Evolutionary conservation across 1,140 invertebrate species (phyloP).

Genomic region (Neuroterus valhalla): DNA sequence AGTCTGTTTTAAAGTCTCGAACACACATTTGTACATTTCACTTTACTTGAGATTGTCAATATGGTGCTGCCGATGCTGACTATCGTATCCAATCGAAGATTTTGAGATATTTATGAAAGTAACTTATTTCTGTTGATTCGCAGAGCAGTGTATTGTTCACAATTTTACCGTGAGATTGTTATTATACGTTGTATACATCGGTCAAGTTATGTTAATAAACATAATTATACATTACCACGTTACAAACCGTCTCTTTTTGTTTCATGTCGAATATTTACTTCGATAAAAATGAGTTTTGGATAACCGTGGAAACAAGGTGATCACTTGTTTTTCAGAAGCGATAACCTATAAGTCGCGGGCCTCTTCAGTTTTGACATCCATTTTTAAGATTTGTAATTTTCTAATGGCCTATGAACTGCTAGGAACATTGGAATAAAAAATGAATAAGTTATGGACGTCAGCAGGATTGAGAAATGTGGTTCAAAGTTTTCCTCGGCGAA

Average conservation of each 20-base stretch:
- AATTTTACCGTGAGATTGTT: slow-evolving; percentile 37
- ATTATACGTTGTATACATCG: slow-evolving; percentile 48
- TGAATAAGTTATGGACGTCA: background rate
- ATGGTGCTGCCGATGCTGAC: slow-evolving; percentile 24
- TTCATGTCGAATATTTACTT: background rate
- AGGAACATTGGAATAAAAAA: background rate
- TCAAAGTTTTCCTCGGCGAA: background rate
- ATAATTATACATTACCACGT: slow-evolving; percentile 28
- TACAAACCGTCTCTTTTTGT: background rate
- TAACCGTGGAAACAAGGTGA: no score
- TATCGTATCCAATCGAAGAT: slow-evolving; percentile 29
- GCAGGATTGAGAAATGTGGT: background rate
- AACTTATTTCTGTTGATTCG: slow-evolving; percentile 29
- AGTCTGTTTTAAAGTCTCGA: background rate
- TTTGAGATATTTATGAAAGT: slow-evolving; percentile 34
- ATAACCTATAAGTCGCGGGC: no score
- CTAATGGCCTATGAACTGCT: no score
- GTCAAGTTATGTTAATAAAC: slow-evolving; percentile 52
- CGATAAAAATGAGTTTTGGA: no score
- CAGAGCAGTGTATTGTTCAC: slow-evolving; percentile 31
- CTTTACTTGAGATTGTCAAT: slow-evolving; percentile 12
- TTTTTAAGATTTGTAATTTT: no score
- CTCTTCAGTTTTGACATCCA: no score
- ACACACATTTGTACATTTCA: slow-evolving; percentile 27
- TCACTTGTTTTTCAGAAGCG: no score